Conservation (phyloP, 1,140 invertebrate genomes). For the Dreissena rostriformis region DNA sequence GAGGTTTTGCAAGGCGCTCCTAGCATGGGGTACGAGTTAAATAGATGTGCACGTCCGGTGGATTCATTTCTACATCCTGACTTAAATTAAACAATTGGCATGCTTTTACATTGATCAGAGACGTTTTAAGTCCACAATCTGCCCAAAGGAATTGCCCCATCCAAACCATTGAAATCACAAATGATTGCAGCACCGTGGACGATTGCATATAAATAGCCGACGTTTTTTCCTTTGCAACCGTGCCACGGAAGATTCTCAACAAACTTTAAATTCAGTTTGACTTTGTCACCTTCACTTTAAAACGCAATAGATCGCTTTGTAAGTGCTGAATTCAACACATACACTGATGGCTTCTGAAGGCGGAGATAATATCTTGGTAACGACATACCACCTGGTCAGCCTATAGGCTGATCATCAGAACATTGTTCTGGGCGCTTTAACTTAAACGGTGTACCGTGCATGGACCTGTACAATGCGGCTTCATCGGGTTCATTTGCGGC, state of each 20-base stretch:
- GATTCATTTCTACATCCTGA: no score
- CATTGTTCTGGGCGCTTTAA: no score
- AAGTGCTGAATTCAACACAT: background rate
- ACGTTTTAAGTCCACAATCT: background rate
- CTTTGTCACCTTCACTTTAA: constrained; percentile 15
- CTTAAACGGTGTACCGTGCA: no score
- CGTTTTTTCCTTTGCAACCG: constrained; percentile 49
- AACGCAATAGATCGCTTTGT: background rate
- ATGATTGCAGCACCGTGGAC: constrained; percentile 31
- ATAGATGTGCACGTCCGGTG: background rate
- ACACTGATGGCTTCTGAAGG: background rate
- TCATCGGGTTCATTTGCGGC: no score
- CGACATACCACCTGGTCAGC: background rate
- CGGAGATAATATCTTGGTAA: constrained; percentile 7
- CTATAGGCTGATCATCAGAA: no score
- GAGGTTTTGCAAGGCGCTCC: background rate
- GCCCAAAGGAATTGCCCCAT: background rate
- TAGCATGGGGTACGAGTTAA: constrained; percentile 46
- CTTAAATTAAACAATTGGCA: no score
- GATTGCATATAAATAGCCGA: constrained; percentile 55
- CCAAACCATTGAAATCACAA: constrained; percentile 51
- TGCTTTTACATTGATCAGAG: no score
- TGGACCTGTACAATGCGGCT: no score
- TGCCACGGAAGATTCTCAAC: constrained; percentile 26
- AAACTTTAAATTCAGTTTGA: constrained; percentile 4